Conservation (phyloP, 2,113 vertebrate genomes). For the Geococcyx californianus region DNA sequence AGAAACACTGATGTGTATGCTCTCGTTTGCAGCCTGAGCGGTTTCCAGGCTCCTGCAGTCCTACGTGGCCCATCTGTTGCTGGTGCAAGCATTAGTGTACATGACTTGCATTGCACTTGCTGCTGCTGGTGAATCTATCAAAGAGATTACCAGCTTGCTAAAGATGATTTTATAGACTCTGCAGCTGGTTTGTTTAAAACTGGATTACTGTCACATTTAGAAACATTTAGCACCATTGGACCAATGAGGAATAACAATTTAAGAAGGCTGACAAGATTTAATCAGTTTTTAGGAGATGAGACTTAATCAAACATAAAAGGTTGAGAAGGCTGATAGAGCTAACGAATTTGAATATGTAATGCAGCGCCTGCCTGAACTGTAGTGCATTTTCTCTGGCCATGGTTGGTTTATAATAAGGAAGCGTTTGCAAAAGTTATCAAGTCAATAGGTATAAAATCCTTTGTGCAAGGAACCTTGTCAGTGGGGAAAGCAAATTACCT, state of each 20-base stretch:
- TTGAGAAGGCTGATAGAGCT: background rate
- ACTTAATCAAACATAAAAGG: constrained; percentile 23
- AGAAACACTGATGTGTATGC: background rate
- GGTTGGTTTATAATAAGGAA: background rate
- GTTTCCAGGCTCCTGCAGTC: background rate
- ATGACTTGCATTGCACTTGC: background rate
- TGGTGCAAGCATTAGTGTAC: background rate
- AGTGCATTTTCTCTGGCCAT: background rate
- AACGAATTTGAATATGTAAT: background rate
- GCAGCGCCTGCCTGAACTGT: background rate
- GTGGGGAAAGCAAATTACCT: background rate
- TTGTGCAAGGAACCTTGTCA: background rate
- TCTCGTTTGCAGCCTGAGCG: background rate
- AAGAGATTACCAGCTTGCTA: background rate
- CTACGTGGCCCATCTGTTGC: background rate
- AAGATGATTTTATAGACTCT: constrained; percentile 47
- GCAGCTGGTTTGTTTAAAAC: constrained; percentile 60
- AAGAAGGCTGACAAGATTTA: constrained; percentile 19
- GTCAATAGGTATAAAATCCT: background rate
- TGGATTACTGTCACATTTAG: constrained; percentile 52
- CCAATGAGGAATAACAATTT: constrained; percentile 26
- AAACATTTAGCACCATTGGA: constrained; percentile 24
- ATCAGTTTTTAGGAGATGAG: constrained; percentile 45
- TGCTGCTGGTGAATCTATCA: constrained; percentile 17
- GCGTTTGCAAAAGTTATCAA: background rate